These are phyloP conservation scores for Pyralis farinalis DNA, from an alignment of 2,888 invertebrate species.

Conservation along the genomic window DNA sequence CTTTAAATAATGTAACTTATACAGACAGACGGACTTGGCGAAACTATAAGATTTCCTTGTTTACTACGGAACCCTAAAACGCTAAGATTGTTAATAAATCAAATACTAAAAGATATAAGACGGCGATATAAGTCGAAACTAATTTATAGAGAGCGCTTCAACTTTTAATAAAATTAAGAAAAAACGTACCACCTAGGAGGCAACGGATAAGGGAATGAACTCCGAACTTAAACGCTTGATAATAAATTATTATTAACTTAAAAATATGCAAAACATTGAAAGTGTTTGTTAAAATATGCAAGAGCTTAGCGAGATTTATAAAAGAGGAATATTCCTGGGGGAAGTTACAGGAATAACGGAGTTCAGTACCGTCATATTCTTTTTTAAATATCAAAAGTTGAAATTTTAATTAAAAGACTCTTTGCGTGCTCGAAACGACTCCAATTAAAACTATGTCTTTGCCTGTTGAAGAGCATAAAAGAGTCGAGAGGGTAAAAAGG, in stretches of 20 bases:
- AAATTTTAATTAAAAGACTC: conserved; percentile 70
- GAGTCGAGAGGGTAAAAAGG: conserved; percentile 55
- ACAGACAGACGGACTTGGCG: too few relatives aligned
- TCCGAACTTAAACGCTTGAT: conserved; percentile 5
- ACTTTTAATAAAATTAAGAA: conserved; percentile 4
- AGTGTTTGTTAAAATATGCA: conserved; percentile 25
- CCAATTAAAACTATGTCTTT: conserved; percentile 77
- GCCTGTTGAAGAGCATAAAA: conserved; percentile 53
- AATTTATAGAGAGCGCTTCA: conserved; percentile 1
- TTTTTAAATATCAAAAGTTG: conserved; percentile 61
- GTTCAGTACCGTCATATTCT: conserved; percentile 43
- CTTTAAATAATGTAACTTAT: too few relatives aligned
- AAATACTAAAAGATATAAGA: neutral
- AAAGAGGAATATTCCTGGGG: conserved; percentile 27
- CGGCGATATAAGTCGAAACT: neutral
- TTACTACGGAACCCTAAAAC: too few relatives aligned
- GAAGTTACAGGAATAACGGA: conserved; percentile 41
- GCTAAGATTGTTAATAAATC: too few relatives aligned
- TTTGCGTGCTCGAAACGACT: conserved; percentile 63
- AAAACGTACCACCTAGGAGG: conserved; percentile 1
- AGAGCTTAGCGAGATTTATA: conserved; percentile 23
- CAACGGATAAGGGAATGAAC: neutral
- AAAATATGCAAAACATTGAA: conserved; percentile 20
- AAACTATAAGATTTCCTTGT: too few relatives aligned
- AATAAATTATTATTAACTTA: conserved; percentile 16